These are phyloP conservation scores for Alosa sapidissima DNA, from an alignment of 2,797 vertebrate genomes.

Conservation along the genomic window DNA sequence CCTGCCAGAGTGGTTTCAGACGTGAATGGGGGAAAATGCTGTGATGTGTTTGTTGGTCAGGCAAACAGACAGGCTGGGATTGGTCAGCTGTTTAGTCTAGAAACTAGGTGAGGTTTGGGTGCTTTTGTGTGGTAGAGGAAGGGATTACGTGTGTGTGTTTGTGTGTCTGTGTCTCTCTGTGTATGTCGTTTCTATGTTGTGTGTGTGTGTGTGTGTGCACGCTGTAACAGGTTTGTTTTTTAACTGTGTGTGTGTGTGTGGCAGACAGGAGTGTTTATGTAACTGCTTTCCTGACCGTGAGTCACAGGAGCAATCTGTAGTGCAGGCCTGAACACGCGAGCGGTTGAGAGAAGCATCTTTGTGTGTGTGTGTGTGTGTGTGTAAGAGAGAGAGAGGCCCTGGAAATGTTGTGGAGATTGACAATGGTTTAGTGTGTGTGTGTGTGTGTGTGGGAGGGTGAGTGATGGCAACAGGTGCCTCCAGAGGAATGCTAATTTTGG, in stretches of 20 bases:
- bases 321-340: not conserved
- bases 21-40: too few relatives aligned
- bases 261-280: not conserved
- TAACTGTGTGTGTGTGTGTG: not conserved
- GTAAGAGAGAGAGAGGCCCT: not conserved
- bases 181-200: too few relatives aligned
- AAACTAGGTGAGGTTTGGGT: not conserved
- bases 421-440: not conserved
- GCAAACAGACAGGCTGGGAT: not conserved
- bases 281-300: not conserved
- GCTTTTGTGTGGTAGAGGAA: not conserved
- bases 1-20: not conserved
- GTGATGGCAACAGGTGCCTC: slow-evolving; percentile 42
- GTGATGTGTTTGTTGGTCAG: not conserved
- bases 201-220: not conserved
- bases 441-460: slow-evolving; percentile 14
- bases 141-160: not conserved
- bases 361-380: not conserved
- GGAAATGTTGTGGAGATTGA: not conserved
- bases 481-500: slow-evolving; percentile 34
- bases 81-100: not conserved
- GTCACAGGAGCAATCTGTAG: not conserved
- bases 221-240: not conserved
- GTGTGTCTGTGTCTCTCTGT: not conserved
- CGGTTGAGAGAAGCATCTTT: not conserved